Percentiles rank a stretch among this genome's conserved stretches.
These are phyloP conservation scores for Phaethornis superciliosus DNA, from an alignment of 2,113 vertebrate genomes.

Conservation along the genomic window DNA sequence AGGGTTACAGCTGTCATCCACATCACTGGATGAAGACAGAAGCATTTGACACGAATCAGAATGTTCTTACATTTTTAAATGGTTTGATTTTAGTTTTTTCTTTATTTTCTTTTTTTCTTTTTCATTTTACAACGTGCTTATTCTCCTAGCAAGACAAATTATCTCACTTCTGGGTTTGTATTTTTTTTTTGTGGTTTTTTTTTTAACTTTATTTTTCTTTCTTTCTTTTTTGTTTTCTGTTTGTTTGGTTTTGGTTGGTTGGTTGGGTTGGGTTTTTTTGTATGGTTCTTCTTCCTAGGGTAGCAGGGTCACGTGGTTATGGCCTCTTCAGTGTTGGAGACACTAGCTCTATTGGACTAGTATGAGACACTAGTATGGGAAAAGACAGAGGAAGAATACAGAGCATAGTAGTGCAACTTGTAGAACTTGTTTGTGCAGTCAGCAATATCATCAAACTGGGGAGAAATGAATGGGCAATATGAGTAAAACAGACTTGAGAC, in stretches of 20 bases:
- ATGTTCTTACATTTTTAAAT: not conserved
- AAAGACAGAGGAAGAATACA: not conserved
- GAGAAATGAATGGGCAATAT: not conserved
- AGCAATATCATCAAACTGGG: not conserved
- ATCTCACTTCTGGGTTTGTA: not conserved
- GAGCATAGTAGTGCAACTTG: not conserved
- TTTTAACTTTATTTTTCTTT: too few relatives aligned
- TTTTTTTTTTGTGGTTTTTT: too few relatives aligned
- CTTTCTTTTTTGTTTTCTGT: too few relatives aligned
- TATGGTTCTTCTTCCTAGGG: not conserved
- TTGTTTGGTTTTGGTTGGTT: too few relatives aligned
- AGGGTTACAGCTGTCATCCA: not conserved
- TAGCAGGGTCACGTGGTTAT: not conserved
- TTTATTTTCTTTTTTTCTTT: not conserved
- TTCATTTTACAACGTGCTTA: not conserved
- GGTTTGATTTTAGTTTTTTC: fast-evolving
- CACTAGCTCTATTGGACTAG: too few relatives aligned
- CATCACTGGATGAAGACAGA: not conserved
- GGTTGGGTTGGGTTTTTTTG: too few relatives aligned
- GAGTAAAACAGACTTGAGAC: not conserved
- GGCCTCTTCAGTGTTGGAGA: not conserved
- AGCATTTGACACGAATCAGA: not conserved
- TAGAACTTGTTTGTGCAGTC: not conserved
- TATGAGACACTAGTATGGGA: not conserved
- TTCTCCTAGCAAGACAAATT: not conserved